Evolutionary conservation across 2,888 invertebrate species (phyloP).

Genomic region (Hemistola chrysoprasaria): DNA sequence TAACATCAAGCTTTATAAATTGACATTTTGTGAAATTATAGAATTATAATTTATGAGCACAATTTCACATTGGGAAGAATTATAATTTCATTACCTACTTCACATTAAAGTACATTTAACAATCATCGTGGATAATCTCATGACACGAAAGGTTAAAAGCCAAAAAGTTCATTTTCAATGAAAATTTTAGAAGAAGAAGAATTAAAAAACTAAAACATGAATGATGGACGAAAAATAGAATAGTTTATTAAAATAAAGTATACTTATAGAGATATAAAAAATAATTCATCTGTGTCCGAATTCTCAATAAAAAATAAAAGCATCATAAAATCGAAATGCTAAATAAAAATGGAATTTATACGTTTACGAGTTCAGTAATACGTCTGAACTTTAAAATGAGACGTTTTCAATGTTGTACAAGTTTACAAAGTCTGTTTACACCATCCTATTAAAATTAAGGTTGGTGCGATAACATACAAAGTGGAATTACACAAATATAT

Average conservation of each 20-base stretch:
- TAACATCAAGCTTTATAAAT: constrained; percentile 80
- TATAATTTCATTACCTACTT: constrained; percentile 42
- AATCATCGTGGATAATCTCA: constrained; percentile 23
- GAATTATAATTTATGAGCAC: constrained; percentile 71
- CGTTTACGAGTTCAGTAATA: constrained; percentile 56
- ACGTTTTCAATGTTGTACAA: constrained; percentile 7
- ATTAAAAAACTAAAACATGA: constrained; percentile 8
- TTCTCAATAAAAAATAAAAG: constrained; percentile 44
- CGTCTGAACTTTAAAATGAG: constrained; percentile 60
- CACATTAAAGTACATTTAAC: constrained; percentile 28
- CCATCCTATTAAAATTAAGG: too few relatives aligned
- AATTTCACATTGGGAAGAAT: constrained; percentile 70
- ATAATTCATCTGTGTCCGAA: constrained; percentile 53
- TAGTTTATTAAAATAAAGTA: constrained; percentile 28
- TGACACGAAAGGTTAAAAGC: constrained; percentile 20
- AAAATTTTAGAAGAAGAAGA: constrained; percentile 21
- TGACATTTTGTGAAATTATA: constrained; percentile 73
- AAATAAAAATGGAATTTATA: constrained; percentile 67
- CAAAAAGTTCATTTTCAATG: constrained; percentile 29
- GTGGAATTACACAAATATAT: too few relatives aligned
- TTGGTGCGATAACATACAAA: too few relatives aligned
- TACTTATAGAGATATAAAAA: constrained; percentile 53
- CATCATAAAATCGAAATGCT: constrained; percentile 57
- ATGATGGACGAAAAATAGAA: constrained; percentile 18
- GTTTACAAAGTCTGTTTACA: too few relatives aligned